phyloP scores from a whole-genome alignment of 2,113 vertebrate genomes.

The Odocoileus virginianus region DNA sequence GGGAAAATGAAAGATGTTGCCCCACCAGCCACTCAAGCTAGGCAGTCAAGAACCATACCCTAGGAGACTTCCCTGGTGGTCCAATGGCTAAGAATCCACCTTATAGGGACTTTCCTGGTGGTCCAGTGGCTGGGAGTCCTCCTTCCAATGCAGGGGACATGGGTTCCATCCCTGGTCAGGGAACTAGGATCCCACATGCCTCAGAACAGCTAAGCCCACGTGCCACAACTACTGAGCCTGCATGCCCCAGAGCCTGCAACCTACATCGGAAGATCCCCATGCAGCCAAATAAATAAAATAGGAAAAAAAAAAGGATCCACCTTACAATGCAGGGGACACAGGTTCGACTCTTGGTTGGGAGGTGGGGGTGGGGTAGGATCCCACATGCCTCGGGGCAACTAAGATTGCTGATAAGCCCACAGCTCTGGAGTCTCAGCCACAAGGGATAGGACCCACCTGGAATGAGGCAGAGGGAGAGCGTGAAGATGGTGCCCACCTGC shows the following conservation, averaged over 20 bases:
- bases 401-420: background rate
- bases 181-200: background rate
- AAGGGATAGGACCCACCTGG: background rate
- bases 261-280: background rate
- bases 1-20: background rate
- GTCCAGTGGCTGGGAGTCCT: background rate
- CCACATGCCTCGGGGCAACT: background rate
- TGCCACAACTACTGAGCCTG: background rate
- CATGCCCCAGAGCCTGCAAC: background rate
- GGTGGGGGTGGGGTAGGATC: background rate
- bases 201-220: background rate
- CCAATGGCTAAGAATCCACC: background rate
- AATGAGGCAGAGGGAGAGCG: background rate
- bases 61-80: background rate
- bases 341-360: background rate
- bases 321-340: background rate
- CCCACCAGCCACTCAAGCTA: background rate
- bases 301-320: background rate
- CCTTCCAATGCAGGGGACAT: background rate
- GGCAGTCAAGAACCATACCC: background rate
- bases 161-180: background rate
- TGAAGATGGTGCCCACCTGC: rapidly evolving
- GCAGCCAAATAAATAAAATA: background rate
- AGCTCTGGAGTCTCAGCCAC: background rate
- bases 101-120: background rate